Evolutionary conservation across 2,888 invertebrate species (phyloP), one percentile per base, ranked within the genome.

Genomic region (Chrysodeixis includens): DNA sequence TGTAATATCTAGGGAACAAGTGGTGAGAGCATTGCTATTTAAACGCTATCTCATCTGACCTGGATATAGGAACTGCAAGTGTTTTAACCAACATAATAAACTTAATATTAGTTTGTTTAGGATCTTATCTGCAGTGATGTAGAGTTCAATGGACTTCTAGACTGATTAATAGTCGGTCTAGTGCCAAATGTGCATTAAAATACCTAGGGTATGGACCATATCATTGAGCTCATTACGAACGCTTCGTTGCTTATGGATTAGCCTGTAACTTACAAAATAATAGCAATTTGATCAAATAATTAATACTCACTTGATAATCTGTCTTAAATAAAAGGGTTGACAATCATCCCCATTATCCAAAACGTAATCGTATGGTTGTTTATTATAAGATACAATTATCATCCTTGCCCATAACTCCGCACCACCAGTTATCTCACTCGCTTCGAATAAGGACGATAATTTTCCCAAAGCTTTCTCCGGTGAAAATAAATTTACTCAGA

Each of bases 11-110:
- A 46, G 59, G 67, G 57, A 63, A 74, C 54, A 62, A 44, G 64
- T 57, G 64, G 62, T 74, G 74, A 62, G 74, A 69, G 49, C 74
- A 62, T 52, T 63, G 63, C 74, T 74, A 74, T 78, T 74, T 74
- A 54, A 74, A 61, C 56, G 16, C 40, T 58, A 18, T 52, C 49
- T 51, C 46, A 54, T 56, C 49, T 56, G 46, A 30, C 16, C 46
- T 30, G 51, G 53, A 56, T 49, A 20, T 20, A 49, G 46, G 20
- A 49, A 49, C 46, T 18, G 18, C 46, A 10, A 49, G 20, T 49
- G 18, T 20, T 35, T 35, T 5, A 14, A 40, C 40, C n/a, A 14
- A 35, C 35, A 20, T n/a, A 49, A 2, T 49, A 1, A 12, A 49
- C 46, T 49, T 49, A 20, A 18, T 49, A 4, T 10, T 20, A 49